These are phyloP conservation scores for Cheilosia soror DNA, from an alignment of 2,888 invertebrate species.

Conservation along the genomic window DNA sequence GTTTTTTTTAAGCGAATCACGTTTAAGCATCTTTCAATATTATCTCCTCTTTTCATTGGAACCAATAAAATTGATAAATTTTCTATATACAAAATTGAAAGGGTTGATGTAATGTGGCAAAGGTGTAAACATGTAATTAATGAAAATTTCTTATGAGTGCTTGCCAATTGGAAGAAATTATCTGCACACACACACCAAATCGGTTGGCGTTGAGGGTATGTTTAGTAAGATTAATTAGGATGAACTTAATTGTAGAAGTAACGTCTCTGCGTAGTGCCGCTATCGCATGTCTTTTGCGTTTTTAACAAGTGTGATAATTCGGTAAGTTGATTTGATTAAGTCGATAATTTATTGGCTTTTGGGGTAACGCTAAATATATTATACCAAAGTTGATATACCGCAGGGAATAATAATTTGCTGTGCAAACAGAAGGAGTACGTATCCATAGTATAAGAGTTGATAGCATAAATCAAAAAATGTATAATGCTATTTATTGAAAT, in stretches of 20 bases:
- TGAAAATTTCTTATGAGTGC: slow-evolving; percentile 49
- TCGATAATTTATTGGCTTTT: slow-evolving; percentile 6
- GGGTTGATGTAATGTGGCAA: slow-evolving; percentile 24
- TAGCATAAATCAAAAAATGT: too few relatives aligned
- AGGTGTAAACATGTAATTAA: slow-evolving; percentile 45
- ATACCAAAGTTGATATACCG: slow-evolving; percentile 18
- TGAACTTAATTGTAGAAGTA: slow-evolving; percentile 7
- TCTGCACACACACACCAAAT: slow-evolving; percentile 32
- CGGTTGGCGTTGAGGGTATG: slow-evolving; percentile 49
- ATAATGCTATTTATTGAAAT: too few relatives aligned
- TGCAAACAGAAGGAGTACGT: too few relatives aligned
- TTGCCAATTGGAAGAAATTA: slow-evolving; percentile 55
- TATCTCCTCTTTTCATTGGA: neutral
- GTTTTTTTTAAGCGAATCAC: too few relatives aligned
- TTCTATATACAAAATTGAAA: neutral
- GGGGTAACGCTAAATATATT: slow-evolving; percentile 26
- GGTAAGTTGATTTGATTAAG: slow-evolving; percentile 35
- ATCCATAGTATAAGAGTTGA: too few relatives aligned
- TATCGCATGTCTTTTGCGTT: slow-evolving; percentile 49
- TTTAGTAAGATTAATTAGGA: slow-evolving; percentile 54
- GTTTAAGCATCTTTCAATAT: too few relatives aligned
- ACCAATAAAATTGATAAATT: slow-evolving; percentile 37
- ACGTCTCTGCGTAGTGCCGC: slow-evolving; percentile 9
- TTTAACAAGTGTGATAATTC: slow-evolving; percentile 56
- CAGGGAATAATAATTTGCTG: too few relatives aligned